A percentile compares a stretch with the other conserved stretches of the same genome.
phyloP scores from a whole-genome alignment of 2,888 invertebrate species.

The Troides helena region DNA sequence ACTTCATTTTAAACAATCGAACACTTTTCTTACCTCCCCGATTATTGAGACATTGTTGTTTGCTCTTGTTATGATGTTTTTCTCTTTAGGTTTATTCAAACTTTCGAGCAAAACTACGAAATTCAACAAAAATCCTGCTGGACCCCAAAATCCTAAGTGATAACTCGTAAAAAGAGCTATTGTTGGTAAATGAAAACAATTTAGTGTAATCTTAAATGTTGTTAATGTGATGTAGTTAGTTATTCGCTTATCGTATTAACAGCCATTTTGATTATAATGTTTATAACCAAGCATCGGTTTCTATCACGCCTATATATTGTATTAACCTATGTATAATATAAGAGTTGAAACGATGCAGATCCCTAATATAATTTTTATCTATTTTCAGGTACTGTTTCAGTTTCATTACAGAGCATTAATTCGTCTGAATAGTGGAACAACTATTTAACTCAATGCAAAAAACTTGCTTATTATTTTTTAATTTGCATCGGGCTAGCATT shows the following conservation, averaged over 20 bases:
- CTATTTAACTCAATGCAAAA: neutral
- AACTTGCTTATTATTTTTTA: neutral
- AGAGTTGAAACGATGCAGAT: neutral
- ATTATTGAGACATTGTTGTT: neutral
- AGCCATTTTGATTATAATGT: neutral
- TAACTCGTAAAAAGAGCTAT: neutral
- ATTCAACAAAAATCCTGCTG: conserved; percentile 17
- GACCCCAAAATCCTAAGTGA: neutral
- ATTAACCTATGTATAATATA: neutral
- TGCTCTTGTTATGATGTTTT: neutral
- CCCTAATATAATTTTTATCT: neutral
- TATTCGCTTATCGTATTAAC: neutral
- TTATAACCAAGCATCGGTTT: neutral
- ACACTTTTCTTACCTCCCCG: neutral
- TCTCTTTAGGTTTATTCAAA: conserved; percentile 24
- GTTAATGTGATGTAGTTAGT: neutral
- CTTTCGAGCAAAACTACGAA: conserved; percentile 26
- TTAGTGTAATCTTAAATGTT: neutral
- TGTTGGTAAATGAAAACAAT: neutral
- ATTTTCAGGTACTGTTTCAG: conserved; percentile 25
- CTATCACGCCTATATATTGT: neutral
- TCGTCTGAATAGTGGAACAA: neutral
- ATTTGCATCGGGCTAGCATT: no score
- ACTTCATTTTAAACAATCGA: no score
- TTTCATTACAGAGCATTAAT: conserved; percentile 21